Percentiles rank a stretch among this genome's conserved stretches.
Conservation (phyloP, 1,140 invertebrate species). For the Conopomorpha cramerella region DNA sequence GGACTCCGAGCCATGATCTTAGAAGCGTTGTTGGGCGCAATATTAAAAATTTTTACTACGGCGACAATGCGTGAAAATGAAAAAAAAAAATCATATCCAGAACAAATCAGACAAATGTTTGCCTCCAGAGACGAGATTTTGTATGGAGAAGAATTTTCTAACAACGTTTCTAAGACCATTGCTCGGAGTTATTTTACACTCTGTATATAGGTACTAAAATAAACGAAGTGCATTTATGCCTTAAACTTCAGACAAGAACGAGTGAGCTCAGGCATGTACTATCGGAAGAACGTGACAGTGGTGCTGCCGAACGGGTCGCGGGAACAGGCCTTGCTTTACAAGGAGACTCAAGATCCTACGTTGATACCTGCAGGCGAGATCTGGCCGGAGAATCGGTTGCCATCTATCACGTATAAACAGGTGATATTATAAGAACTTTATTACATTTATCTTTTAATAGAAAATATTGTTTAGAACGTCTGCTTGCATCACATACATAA, state of each 20-base stretch:
- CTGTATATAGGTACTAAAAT: background rate
- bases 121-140: background rate
- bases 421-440: constrained; percentile 12
- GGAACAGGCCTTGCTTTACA: constrained; percentile 67
- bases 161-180: background rate
- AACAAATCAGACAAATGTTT: background rate
- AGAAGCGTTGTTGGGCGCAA: too few species aligned
- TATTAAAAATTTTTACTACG: too few species aligned
- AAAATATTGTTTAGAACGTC: too few species aligned
- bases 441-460: background rate
- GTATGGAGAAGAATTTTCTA: background rate
- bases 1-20: too few species aligned
- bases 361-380: constrained; percentile 20
- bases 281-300: constrained; percentile 65
- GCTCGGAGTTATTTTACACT: background rate
- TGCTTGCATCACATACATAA: too few species aligned
- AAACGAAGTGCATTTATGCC: background rate
- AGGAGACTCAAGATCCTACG: constrained; percentile 47
- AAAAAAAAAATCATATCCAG: too few species aligned
- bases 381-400: constrained; percentile 52
- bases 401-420: constrained; percentile 70
- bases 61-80: too few species aligned
- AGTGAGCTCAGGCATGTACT: constrained; percentile 67
- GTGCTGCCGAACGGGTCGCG: constrained; percentile 47
- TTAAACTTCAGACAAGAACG: constrained; percentile 68